A percentile compares a stretch with the other conserved stretches of the same genome.
These are phyloP conservation scores for Eptatretus burgeri DNA, from an alignment of 2,113 vertebrate species.

Conservation along the genomic window DNA sequence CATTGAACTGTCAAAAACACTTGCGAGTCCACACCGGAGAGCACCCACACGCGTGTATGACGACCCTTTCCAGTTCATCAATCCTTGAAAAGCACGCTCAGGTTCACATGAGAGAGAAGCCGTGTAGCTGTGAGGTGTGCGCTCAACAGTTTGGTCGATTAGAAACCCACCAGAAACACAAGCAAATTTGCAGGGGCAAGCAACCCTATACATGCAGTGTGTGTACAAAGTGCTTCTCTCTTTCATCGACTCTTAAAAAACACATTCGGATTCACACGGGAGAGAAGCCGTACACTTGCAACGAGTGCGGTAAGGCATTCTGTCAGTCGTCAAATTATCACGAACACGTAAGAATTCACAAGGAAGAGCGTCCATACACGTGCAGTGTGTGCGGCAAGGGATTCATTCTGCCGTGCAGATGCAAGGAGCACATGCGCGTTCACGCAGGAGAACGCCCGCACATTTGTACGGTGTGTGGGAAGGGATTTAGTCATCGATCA, in stretches of 20 bases:
- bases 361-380: background rate
- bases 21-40: background rate
- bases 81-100: constrained; percentile 11
- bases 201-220: constrained; percentile 25
- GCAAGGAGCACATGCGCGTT: background rate
- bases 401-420: background rate
- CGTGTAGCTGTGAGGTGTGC: constrained; percentile 22
- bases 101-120: constrained; percentile 13
- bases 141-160: constrained; percentile 22
- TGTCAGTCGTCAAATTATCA: constrained; percentile 9
- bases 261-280: constrained; percentile 12
- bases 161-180: constrained; percentile 18
- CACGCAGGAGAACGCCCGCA: background rate
- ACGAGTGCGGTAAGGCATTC: constrained; percentile 12
- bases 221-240: constrained; percentile 32
- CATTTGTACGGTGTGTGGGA: background rate
- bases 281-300: constrained; percentile 13
- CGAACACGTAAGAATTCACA: background rate
- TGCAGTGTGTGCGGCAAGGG: constrained; percentile 2
- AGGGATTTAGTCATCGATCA: background rate
- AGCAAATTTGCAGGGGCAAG: constrained; percentile 16
- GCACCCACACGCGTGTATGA: constrained; percentile 21
- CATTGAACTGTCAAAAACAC: background rate
- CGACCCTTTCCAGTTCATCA: constrained; percentile 24
- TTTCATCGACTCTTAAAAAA: constrained; percentile 11